These are phyloP conservation scores for Allacma fusca DNA, from an alignment of 2,888 invertebrate species.

Conservation along the genomic window DNA sequence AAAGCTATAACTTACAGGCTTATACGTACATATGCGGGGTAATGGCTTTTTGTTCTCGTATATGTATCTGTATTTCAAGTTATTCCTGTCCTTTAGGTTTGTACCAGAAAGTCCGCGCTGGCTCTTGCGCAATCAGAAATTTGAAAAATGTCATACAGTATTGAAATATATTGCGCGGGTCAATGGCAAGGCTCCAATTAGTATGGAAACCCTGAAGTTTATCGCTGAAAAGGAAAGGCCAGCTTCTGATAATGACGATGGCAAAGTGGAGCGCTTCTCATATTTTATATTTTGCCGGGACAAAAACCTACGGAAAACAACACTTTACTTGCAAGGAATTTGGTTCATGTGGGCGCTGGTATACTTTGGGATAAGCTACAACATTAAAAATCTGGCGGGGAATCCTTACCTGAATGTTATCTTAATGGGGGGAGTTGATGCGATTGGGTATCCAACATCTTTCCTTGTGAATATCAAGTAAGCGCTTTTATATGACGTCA, in stretches of 20 bases:
- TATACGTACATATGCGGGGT: no score
- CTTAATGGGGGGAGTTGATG: conserved; percentile 49
- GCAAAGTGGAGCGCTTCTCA: conserved; percentile 36
- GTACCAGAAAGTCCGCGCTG: conserved; percentile 55
- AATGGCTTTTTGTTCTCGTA: no score
- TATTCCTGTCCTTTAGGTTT: conserved; percentile 37
- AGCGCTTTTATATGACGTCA: no score
- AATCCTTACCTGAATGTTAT: conserved; percentile 49
- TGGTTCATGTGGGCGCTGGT: conserved; percentile 53
- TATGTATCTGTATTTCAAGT: neutral
- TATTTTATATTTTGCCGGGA: conserved; percentile 48
- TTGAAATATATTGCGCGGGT: conserved; percentile 26
- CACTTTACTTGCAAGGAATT: conserved; percentile 47
- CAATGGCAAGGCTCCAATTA: conserved; percentile 30
- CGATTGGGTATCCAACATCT: conserved; percentile 49
- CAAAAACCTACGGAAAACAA: conserved; percentile 40
- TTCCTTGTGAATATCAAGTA: conserved; percentile 49
- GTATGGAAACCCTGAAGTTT: neutral
- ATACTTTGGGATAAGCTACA: conserved; percentile 55
- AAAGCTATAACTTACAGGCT: no score
- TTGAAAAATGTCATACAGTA: conserved; percentile 41
- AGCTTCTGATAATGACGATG: neutral
- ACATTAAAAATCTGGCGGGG: conserved; percentile 49
- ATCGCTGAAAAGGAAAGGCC: conserved; percentile 30
- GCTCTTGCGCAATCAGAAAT: conserved; percentile 47